Evolutionary conservation across 2,888 invertebrate genomes (phyloP).

Genomic region (Periphyllus acericola): DNA sequence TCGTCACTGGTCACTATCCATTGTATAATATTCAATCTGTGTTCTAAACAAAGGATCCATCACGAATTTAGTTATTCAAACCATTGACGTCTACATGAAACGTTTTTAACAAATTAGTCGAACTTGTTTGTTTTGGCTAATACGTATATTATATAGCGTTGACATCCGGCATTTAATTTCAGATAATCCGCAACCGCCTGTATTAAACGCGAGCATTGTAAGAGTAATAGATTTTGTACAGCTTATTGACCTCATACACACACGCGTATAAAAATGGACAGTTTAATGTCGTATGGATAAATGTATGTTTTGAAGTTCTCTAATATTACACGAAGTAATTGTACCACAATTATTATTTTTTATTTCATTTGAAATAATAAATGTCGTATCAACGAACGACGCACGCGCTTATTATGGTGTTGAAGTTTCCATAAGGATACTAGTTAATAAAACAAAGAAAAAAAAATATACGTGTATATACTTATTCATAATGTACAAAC

Average conservation of each 20-base stretch:
- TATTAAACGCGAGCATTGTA: background rate
- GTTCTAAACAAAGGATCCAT: no score
- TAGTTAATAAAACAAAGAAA: no score
- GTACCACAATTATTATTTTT: background rate
- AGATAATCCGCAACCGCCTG: background rate
- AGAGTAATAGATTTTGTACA: background rate
- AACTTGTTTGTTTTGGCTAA: constrained; percentile 1
- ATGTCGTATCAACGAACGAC: background rate
- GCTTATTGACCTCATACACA: background rate
- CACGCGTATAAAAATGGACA: background rate
- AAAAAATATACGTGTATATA: no score
- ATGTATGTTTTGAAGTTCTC: no score
- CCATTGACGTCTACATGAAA: background rate
- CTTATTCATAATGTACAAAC: background rate
- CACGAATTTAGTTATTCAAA: no score
- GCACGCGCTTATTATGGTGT: background rate
- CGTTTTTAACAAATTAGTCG: background rate
- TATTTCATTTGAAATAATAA: background rate
- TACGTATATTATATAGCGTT: background rate
- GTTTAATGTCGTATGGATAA: background rate
- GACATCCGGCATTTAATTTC: background rate
- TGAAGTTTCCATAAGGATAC: background rate
- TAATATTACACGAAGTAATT: no score
- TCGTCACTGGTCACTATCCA: no score
- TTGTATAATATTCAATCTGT: no score